phyloP scores from a whole-genome alignment of 2,113 vertebrate species.

The Rhabdornis inornatus region DNA sequence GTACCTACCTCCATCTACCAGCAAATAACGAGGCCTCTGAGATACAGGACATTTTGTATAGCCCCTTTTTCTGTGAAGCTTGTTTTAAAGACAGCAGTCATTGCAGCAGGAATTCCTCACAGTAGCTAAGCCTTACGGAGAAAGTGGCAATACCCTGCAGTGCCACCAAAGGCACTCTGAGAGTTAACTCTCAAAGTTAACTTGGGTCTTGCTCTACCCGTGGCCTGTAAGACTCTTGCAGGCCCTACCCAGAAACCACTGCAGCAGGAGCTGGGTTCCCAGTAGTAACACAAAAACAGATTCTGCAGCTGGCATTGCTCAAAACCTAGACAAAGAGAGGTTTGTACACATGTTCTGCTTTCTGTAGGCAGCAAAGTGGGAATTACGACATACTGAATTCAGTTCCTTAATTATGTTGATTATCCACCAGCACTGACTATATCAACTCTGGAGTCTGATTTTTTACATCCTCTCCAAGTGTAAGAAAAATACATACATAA shows the following conservation, averaged over 20 bases:
- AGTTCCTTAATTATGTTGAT: background rate
- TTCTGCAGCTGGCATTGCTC: background rate
- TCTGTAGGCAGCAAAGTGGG: background rate
- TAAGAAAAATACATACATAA: background rate
- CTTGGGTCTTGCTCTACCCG: background rate
- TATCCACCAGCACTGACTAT: background rate
- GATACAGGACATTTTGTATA: background rate
- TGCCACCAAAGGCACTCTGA: background rate
- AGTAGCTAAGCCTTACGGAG: background rate
- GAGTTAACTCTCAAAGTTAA: too few relatives aligned
- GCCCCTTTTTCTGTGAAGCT: background rate
- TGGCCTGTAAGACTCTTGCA: background rate
- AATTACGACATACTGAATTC: conserved; percentile 2
- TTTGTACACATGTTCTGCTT: background rate
- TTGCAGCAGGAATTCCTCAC: background rate
- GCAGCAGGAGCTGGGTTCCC: background rate
- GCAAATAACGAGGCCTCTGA: background rate
- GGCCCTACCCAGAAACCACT: background rate
- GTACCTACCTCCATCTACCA: background rate
- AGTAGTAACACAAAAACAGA: background rate
- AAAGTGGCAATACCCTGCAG: background rate
- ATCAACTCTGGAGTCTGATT: background rate
- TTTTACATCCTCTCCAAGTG: background rate
- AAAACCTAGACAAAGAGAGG: background rate
- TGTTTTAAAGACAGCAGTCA: background rate